Evolutionary conservation across 2,888 invertebrate genomes (phyloP), one percentile per base, ranked within the genome.

Genomic region (Tetanocera ferruginea): DNA sequence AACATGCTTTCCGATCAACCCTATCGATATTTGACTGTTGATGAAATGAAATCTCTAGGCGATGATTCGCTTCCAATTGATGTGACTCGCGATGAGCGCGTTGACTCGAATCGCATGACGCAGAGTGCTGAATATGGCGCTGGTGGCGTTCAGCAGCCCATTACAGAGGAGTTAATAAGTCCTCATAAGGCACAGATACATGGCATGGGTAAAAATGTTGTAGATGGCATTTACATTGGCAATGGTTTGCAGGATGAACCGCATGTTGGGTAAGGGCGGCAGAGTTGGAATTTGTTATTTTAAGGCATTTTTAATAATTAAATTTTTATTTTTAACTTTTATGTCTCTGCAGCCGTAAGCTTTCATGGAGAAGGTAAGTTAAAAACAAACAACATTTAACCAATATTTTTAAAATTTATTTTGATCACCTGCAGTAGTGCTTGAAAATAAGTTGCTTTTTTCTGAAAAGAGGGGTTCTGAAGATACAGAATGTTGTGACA

Each of bases 301-400:
- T 11, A 43, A 31, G 14, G 3, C 3, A 43, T 2, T 43, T 43
- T 43, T 4, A 31, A 31, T 31, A 11, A 43, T 43, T 3, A 11
- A 43, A 43, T 11, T n/a, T 25, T 76, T 37, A 67, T 17, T 75
- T 66, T 52, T 66, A 5, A 34, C 14, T 43, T 74, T 34, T 37
- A 72, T 43, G 49, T 8, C 17, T 80, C 37, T 28, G 66, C 86
- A 93, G 93, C 84, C 97, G 97, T 92, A 97, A 97, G 91, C 94
- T 98, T 86, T 96, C 96, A 90, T 98, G 98, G 98, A 98, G 96
- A 91, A 97, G 96, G 97, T 97, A 94, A 96, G 95, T 60, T 19
- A 11, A n/a, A 55, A n/a, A 25, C 25, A 1, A 52, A 34, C 34
- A 67, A 34, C 17, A 66, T 66, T 28, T 34, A 37, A 25, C 31